Base-by-base conservation (phyloP, 2,113 vertebrate species). In the Heliornis fulica region DNA sequence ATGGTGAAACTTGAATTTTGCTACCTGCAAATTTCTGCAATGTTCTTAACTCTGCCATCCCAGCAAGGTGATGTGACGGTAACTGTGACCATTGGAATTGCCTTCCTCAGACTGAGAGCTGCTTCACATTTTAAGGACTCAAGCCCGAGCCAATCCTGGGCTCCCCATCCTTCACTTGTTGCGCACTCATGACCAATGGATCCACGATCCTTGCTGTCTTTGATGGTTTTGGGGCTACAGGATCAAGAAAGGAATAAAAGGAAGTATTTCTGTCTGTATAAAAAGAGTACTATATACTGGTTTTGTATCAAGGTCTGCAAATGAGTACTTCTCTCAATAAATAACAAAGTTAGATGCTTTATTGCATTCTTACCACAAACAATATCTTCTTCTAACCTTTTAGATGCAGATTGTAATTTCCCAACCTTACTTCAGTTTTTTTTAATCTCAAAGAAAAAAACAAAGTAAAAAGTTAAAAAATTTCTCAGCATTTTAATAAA, bases 51-150 rank as follows among this genome's bases (percentile, higher is more conserved):
- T 51, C 48, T 71, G 15, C 36, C 79, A 25, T 43, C 11, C 46
- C 72, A 90, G 20, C 10, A 86, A 59, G 9, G 3, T 36, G 57
- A 17, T 3, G 15, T 22, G 32, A 32, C 18, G 32, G 20, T 20
- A 81, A 69, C 16, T 61, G 18, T 65, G 48, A 48, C 19, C 25
- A 51, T 25, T 48, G 54, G 31, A 53, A 61, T n/a, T 0, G 0
- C 6, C 20, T 8, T 29, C 18, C 43, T 65, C 29, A 57, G n/a
- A 38, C 50, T 45, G 45, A 64, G 31, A 86, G 45, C 4, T 82
- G 15, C 25, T 81, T 56, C 32, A 6, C 23, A 7, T 51, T 69
- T 80, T 59, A 32, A 69, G 41, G 12, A 82, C 13, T 6, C 16
- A 38, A 26, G 13, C 18, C 12, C 34, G 15, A 2, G 2, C 21